Evolutionary conservation across 2,888 invertebrate genomes (phyloP).

Genomic region (Agriotes lineatus): DNA sequence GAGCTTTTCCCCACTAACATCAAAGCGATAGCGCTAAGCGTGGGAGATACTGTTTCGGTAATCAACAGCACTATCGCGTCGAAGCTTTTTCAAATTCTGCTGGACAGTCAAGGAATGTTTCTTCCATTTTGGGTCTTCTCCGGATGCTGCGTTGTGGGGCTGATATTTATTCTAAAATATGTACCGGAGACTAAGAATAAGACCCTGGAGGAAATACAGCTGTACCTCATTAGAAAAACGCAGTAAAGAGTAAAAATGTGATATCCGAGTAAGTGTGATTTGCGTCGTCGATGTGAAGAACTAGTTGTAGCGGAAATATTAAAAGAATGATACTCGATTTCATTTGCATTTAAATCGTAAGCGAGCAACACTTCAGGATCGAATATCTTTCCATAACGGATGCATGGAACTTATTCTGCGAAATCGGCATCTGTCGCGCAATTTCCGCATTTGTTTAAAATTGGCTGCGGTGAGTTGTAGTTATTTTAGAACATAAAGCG

Average conservation of each 20-base stretch:
- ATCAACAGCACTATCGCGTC: conserved; percentile 66
- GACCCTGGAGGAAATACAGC: conserved; percentile 76
- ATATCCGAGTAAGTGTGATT: too few relatives aligned
- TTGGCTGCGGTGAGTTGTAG: too few relatives aligned
- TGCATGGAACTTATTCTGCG: too few relatives aligned
- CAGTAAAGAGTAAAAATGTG: too few relatives aligned
- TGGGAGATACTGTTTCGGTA: conserved; percentile 69
- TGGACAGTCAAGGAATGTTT: conserved; percentile 72
- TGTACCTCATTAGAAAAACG: conserved; percentile 52
- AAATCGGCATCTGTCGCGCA: too few relatives aligned
- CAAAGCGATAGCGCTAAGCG: conserved; percentile 70
- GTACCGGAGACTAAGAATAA: conserved; percentile 80
- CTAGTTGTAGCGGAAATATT: conserved; percentile 19
- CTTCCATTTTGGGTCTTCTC: conserved; percentile 76
- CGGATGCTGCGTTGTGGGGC: conserved; percentile 71
- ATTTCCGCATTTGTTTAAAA: too few relatives aligned
- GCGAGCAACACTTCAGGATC: too few relatives aligned
- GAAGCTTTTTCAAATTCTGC: conserved; percentile 67
- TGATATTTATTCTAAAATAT: conserved; percentile 71
- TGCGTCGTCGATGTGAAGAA: too few relatives aligned
- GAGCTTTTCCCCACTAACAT: conserved; percentile 71
- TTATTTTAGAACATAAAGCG: too few relatives aligned
- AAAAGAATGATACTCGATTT: conserved; percentile 16
- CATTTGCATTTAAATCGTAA: conserved; percentile 25
- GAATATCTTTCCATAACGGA: neutral